phyloP scores from a whole-genome alignment of 2,113 vertebrate genomes.

The Bothrops jararaca region DNA sequence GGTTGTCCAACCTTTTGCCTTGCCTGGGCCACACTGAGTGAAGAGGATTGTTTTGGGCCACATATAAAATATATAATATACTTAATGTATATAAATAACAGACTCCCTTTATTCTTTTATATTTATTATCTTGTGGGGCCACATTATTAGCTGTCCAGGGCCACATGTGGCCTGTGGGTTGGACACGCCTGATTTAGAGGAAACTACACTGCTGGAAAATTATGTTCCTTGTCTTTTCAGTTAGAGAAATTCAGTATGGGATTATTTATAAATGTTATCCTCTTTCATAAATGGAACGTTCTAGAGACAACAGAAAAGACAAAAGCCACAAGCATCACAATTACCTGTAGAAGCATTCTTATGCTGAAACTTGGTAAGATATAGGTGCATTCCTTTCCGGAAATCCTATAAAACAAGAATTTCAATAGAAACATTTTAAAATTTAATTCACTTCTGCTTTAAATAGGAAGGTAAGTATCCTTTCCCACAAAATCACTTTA shows the following conservation, averaged over 20 bases:
- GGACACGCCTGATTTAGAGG: no score
- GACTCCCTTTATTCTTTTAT: no score
- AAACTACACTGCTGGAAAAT: background rate
- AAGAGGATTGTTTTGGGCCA: no score
- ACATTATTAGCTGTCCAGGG: no score
- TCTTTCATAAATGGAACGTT: background rate
- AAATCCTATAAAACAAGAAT: constrained; percentile 82
- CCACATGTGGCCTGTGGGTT: no score
- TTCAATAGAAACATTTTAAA: background rate
- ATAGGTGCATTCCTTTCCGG: constrained; percentile 96
- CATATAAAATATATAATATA: no score
- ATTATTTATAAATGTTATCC: background rate
- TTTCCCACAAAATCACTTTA: rapidly evolving
- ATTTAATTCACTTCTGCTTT: constrained; percentile 3
- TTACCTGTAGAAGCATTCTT: constrained; percentile 97
- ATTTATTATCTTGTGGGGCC: no score
- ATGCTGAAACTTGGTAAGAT: constrained; percentile 94
- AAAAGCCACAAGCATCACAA: background rate
- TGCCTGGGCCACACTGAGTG: no score
- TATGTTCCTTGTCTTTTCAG: background rate
- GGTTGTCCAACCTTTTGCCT: no score
- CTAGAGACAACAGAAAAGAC: background rate
- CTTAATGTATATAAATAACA: no score
- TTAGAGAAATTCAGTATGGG: background rate
- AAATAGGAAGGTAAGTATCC: rapidly evolving